Base-by-base conservation (phyloP, 1,140 invertebrate species). In the Campoletis sonorensis region DNA sequence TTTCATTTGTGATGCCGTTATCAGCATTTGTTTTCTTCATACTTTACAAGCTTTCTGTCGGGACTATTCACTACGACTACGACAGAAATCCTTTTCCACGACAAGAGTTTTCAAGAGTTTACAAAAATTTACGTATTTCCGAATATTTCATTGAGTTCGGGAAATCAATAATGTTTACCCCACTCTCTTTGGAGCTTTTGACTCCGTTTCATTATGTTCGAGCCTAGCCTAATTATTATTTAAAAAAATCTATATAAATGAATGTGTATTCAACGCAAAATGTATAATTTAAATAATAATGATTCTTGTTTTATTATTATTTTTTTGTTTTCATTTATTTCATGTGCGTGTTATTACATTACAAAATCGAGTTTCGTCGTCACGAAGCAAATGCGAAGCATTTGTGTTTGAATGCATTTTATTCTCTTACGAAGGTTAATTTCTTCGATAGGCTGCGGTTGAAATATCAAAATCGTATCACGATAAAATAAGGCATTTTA, bases 271-370 rank as follows among this genome's bases (percentile, higher is more conserved):
- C 1, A 70, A 79, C 40, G 33, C 21, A 72, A 61, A 79, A 58
- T 78, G 78, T 61, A 82, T 82, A 79, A 82, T 81, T 78, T 78
- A 71, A 81, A 76, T 67, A 26, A 80, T 78, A 78, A 81, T 33
- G 8, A 33, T 77, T 40, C 26, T 81, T 81, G 49, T 81, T 81
- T 18, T 58, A 64, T 73, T 80, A 75, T 75, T 33, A 21, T 23
- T 76, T n/a, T 21, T 67, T 81, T 76, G 26, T 76, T 68, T 64
- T 80, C 15, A 75, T 80, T 80, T 49, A 30, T 58, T 26, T 33
- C 45, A 27, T 75, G 45, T 51, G 51, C 40, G 37, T 54, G 23
- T 49, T 7, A 21, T 51, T 23, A 26, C 10, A 64, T 64, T 37
- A 37, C 10, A 37, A 37, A 37, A 37, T 45, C 40, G 13, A 45